These are phyloP conservation scores for Dysidea cf. avara DNA, from an alignment of 37 sponge, comb jelly and placozoan species.

Conservation along the genomic window DNA sequence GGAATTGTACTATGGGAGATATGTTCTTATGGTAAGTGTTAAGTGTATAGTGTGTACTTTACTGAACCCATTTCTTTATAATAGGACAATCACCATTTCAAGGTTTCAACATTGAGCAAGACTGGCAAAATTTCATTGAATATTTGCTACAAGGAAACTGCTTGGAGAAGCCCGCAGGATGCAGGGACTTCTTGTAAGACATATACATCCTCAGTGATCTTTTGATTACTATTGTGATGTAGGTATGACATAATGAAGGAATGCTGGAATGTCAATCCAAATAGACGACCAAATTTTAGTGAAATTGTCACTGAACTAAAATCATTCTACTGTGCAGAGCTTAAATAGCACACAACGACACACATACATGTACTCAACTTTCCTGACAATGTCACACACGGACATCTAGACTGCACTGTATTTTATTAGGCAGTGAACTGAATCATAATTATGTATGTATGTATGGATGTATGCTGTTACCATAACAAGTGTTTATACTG, in stretches of 20 bases:
- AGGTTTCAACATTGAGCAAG: conserved; percentile 4
- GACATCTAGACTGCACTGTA: too few species aligned
- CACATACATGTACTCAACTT: too few species aligned
- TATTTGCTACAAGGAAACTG: conserved; percentile 60
- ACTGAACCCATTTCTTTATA: conserved; percentile 2
- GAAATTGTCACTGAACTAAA: conserved; percentile 11
- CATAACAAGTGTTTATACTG: too few species aligned
- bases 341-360: too few species aligned
- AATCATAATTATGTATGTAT: too few species aligned
- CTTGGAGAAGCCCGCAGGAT: conserved; percentile 40
- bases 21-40: conserved; percentile 58
- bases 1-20: conserved; percentile 80
- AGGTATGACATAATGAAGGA: conserved; percentile 43
- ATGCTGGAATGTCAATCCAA: conserved; percentile 49
- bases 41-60: neutral
- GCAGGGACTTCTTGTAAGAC: conserved; percentile 56
- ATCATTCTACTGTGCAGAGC: neutral
- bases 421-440: too few species aligned
- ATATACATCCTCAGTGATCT: neutral
- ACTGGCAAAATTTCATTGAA: conserved; percentile 24
- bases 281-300: conserved; percentile 27
- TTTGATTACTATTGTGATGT: neutral
- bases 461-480: too few species aligned
- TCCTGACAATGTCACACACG: too few species aligned
- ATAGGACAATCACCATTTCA: conserved; percentile 49